Percentiles rank a stretch among this genome's conserved stretches.
Evolutionary conservation across 2,797 vertebrate species (phyloP).

Genomic region (Rhabdomys pumilio): DNA sequence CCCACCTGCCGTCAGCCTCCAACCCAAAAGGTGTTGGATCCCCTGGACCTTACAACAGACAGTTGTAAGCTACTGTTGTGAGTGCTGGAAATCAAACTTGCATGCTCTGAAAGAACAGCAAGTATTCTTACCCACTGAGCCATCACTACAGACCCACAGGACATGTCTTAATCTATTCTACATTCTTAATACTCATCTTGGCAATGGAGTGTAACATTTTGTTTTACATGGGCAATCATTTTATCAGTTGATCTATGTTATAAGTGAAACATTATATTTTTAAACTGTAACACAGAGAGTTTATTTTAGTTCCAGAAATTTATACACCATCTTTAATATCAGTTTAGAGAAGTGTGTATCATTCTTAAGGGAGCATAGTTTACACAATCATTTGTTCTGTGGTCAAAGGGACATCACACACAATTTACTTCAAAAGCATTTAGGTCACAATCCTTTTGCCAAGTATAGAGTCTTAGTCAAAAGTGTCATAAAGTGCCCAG

Average conservation of each 20-base stretch:
- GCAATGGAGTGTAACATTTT: constrained; percentile 33
- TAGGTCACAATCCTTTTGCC: constrained; percentile 24
- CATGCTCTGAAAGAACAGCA: background rate
- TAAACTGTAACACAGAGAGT: constrained; percentile 8
- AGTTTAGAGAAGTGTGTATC: background rate
- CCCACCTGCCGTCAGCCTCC: too few species aligned
- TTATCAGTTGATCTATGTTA: background rate
- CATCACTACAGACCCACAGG: background rate
- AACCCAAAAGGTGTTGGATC: too few species aligned
- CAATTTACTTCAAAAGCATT: constrained; percentile 47
- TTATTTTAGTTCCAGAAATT: constrained; percentile 7
- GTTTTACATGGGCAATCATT: background rate
- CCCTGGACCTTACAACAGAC: background rate
- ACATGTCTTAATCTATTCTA: background rate
- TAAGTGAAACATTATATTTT: constrained; percentile 30
- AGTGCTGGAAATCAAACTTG: background rate
- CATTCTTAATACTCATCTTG: background rate
- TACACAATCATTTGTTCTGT: constrained; percentile 27
- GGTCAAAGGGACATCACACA: background rate
- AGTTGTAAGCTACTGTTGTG: background rate
- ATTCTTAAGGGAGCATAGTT: background rate
- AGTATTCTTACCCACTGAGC: background rate
- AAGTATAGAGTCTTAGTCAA: constrained; percentile 23
- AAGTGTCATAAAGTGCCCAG: constrained; percentile 55
- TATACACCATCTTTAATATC: constrained; percentile 46